These are phyloP conservation scores for Cichlasoma orientale DNA, from an alignment of 2,797 vertebrate species.

Conservation along the genomic window DNA sequence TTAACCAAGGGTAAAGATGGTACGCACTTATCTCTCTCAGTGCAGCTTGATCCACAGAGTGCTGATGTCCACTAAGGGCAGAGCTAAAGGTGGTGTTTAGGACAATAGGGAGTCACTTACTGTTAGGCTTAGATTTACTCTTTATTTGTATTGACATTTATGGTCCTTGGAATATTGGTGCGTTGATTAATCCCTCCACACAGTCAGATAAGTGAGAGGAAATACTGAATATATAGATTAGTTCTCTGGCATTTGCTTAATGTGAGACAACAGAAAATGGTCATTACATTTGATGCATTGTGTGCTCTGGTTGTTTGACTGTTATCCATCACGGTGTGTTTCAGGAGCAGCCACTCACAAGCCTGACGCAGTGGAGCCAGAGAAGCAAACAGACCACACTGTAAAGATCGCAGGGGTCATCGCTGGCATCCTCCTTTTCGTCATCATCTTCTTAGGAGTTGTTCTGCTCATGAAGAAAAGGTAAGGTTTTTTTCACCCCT, in stretches of 20 bases:
- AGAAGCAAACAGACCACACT: constrained; percentile 96
- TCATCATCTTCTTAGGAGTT: constrained; percentile 96
- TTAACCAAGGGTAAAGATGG: constrained; percentile 75
- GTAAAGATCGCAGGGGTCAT: constrained; percentile 98
- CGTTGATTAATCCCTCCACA: constrained; percentile 24
- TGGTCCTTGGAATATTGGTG: constrained; percentile 23
- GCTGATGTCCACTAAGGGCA: constrained; percentile 54
- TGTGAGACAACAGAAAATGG: neutral
- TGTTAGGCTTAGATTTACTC: constrained; percentile 23
- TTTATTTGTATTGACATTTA: constrained; percentile 35
- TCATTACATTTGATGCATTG: neutral
- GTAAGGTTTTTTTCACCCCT: constrained; percentile 73
- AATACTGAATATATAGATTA: constrained; percentile 15
- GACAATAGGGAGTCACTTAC: constrained; percentile 44
- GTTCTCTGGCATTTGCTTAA: neutral
- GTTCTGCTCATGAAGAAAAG: constrained; percentile 98
- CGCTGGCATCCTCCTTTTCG: constrained; percentile 94
- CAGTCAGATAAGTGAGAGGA: constrained; percentile 17
- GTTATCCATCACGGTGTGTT: constrained; percentile 5
- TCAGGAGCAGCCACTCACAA: constrained; percentile 94
- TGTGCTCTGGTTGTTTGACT: constrained; percentile 13
- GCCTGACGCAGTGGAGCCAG: constrained; percentile 91
- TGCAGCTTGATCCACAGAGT: constrained; percentile 54
- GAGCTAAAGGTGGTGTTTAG: constrained; percentile 45
- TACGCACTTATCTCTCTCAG: constrained; percentile 64